These are phyloP conservation scores for Tachina fera DNA, from an alignment of 2,888 invertebrate species.

Conservation along the genomic window DNA sequence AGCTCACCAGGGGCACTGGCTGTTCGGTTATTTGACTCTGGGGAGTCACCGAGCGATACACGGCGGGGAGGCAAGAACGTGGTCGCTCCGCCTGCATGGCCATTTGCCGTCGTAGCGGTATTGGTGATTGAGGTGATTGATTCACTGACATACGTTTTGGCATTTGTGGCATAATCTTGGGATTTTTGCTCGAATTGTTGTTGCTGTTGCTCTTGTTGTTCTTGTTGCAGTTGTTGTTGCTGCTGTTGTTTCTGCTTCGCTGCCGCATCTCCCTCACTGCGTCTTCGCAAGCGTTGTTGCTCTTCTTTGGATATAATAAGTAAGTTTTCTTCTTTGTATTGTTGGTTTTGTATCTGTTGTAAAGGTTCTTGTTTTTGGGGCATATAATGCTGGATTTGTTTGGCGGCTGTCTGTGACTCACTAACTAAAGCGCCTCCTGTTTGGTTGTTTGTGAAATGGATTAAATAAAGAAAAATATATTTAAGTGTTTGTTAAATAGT, in stretches of 20 bases:
- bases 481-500: constrained; percentile 29
- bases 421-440: constrained; percentile 79
- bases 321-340: constrained; percentile 75
- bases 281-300: constrained; percentile 84
- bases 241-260: constrained; percentile 77
- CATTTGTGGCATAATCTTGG: constrained; percentile 65
- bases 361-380: constrained; percentile 73
- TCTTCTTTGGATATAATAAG: constrained; percentile 77
- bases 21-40: constrained; percentile 81
- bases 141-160: constrained; percentile 69
- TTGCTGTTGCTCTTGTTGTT: constrained; percentile 71
- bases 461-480: constrained; percentile 43
- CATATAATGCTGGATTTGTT: constrained; percentile 72
- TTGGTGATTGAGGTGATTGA: constrained; percentile 69
- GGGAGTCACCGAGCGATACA: constrained; percentile 86
- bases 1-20: constrained; percentile 75
- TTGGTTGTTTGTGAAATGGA: constrained; percentile 1
- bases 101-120: constrained; percentile 68
- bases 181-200: constrained; percentile 70
- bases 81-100: constrained; percentile 63
- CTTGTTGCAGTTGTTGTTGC: constrained; percentile 72
- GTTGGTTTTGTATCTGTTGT: constrained; percentile 72
- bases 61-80: constrained; percentile 82
- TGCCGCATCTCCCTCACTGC: constrained; percentile 86
- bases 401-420: constrained; percentile 72